phyloP scores from a whole-genome alignment of 2,888 invertebrate species.

The Busseola fusca region DNA sequence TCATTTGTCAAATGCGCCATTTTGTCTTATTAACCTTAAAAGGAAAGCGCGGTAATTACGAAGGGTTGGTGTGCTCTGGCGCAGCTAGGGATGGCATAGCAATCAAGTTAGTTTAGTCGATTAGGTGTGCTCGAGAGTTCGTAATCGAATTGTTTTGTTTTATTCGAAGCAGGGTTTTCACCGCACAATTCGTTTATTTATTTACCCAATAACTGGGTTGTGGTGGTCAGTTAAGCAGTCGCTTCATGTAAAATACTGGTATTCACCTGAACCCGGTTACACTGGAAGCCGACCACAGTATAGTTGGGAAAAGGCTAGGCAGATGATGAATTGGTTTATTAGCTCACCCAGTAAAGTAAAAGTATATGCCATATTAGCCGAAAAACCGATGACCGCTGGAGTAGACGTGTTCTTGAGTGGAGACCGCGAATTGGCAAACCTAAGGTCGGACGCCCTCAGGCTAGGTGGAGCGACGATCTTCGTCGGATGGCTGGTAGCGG shows the following conservation, averaged over 20 bases:
- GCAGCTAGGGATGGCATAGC: slow-evolving; percentile 51
- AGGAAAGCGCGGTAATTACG: slow-evolving; percentile 76
- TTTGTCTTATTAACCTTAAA: slow-evolving; percentile 82
- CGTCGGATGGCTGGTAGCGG: too few species aligned
- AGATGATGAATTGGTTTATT: neutral
- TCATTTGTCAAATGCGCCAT: slow-evolving; percentile 83
- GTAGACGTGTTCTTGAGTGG: too few species aligned
- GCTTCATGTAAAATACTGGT: too few species aligned
- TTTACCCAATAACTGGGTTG: neutral
- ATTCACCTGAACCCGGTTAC: too few species aligned
- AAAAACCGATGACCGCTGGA: too few species aligned
- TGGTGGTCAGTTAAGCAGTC: too few species aligned
- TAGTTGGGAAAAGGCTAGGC: too few species aligned
- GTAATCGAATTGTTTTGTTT: neutral
- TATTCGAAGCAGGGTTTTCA: neutral
- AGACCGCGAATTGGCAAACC: too few species aligned
- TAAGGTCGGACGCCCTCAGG: too few species aligned
- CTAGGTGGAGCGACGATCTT: too few species aligned
- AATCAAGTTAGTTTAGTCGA: slow-evolving; percentile 28
- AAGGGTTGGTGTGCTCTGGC: slow-evolving; percentile 60
- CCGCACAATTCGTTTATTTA: neutral
- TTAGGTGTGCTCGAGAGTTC: neutral
- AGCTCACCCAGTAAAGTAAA: neutral
- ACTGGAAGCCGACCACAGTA: too few species aligned
- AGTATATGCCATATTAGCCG: too few species aligned